Evolutionary conservation across 2,113 vertebrate genomes (phyloP).

Genomic region (Brachyhypopomus gauderio): DNA sequence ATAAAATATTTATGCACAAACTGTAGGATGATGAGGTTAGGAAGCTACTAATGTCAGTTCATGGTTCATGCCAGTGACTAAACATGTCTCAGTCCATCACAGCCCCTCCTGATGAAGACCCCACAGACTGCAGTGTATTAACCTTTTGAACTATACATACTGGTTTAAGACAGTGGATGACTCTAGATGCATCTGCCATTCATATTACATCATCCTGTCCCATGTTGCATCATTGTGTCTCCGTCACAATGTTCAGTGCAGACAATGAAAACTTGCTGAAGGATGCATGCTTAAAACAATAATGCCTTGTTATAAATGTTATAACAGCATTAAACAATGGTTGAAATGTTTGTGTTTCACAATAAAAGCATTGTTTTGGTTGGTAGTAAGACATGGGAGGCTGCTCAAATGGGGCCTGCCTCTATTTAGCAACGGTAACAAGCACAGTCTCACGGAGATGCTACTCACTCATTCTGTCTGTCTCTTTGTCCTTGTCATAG

Average conservation of each 20-base stretch:
- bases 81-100: not conserved
- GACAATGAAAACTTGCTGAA: not conserved
- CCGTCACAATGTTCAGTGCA: too few species aligned
- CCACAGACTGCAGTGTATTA: not conserved
- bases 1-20: too few species aligned
- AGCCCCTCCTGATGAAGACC: not conserved
- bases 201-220: too few species aligned
- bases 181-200: not conserved
- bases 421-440: slow-evolving; percentile 22
- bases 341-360: not conserved
- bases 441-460: not conserved
- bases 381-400: not conserved
- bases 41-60: not conserved
- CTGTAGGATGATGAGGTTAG: too few species aligned
- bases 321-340: not conserved
- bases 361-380: not conserved
- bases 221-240: too few species aligned
- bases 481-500: not conserved
- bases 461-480: not conserved
- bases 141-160: not conserved
- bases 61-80: not conserved
- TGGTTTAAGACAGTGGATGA: not conserved
- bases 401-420: not conserved
- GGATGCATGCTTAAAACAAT: not conserved
- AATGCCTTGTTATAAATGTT: not conserved